Conservation (phyloP, 2,113 vertebrate genomes). For the Sylvia atricapilla region DNA sequence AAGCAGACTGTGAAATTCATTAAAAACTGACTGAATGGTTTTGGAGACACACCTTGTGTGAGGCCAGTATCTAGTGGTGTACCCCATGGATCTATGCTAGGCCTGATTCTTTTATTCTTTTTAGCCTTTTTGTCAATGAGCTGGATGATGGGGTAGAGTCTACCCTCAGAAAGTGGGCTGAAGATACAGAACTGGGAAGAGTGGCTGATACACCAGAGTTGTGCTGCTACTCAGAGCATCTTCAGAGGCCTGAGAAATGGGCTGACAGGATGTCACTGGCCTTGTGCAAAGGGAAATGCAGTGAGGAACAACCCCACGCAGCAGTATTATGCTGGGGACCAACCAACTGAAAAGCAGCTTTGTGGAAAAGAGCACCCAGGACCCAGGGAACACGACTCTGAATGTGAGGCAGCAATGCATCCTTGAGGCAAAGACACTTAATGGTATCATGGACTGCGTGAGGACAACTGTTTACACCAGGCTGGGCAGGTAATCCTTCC, state of each 20-base stretch:
- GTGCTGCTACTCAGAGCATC: neutral
- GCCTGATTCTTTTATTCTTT: neutral
- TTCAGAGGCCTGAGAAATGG: neutral
- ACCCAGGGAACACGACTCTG: neutral
- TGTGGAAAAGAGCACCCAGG: neutral
- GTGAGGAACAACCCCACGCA: neutral
- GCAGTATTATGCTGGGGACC: neutral
- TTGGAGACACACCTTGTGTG: neutral
- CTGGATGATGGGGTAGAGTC: neutral
- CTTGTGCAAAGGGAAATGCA: neutral
- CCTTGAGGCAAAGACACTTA: neutral
- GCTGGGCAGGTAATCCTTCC: neutral
- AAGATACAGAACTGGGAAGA: neutral
- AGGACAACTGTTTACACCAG: neutral
- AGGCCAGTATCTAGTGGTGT: neutral
- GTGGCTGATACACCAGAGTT: neutral
- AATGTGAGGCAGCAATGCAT: neutral
- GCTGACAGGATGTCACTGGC: neutral
- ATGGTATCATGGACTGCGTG: neutral
- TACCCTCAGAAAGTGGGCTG: neutral
- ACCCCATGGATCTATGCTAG: neutral
- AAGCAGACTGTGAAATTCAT: neutral
- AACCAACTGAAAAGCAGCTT: neutral
- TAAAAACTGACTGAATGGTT: neutral
- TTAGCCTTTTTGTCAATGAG: neutral